Percentiles rank a stretch among this genome's conserved stretches.
Conservation (phyloP, 2,888 invertebrate species). For the Mimumesa dahlbomi region DNA sequence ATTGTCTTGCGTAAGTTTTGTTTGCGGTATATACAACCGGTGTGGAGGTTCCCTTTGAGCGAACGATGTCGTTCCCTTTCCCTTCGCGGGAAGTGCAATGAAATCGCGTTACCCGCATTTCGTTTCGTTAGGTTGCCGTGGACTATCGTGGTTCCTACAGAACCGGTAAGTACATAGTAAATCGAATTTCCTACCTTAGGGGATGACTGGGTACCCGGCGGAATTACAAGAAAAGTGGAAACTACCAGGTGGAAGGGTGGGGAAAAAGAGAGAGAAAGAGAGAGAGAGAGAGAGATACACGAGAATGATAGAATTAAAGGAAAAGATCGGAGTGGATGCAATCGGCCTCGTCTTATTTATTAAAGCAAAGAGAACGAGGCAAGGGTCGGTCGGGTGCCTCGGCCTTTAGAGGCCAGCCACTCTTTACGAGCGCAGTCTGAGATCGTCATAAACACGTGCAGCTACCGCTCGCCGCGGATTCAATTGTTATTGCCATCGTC, state of each 20-base stretch:
- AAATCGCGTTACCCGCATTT: slow-evolving; percentile 33
- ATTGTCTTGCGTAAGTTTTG: slow-evolving; percentile 50
- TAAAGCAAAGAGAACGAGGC: slow-evolving; percentile 54
- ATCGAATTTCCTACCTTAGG: slow-evolving; percentile 28
- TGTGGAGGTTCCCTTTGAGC: not conserved
- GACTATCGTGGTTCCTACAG: slow-evolving; percentile 5
- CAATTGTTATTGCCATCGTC: slow-evolving; percentile 67
- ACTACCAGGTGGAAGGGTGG: not conserved
- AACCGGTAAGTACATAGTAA: slow-evolving; percentile 18
- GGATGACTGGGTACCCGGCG: not conserved
- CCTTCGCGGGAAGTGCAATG: slow-evolving; percentile 5
- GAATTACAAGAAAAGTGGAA: too few species aligned
- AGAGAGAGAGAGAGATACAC: slow-evolving; percentile 7
- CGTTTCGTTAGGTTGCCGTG: slow-evolving; percentile 7
- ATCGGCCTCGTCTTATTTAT: slow-evolving; percentile 62
- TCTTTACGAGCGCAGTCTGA: slow-evolving; percentile 62
- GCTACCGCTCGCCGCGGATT: slow-evolving; percentile 62
- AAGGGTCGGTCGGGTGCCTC: slow-evolving; percentile 45
- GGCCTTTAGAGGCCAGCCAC: slow-evolving; percentile 56
- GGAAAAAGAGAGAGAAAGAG: not conserved
- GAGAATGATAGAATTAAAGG: slow-evolving; percentile 39
- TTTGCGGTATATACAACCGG: slow-evolving; percentile 34
- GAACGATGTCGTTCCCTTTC: not conserved
- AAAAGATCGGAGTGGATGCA: slow-evolving; percentile 33
- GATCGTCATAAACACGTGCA: slow-evolving; percentile 70